Base-by-base conservation (phyloP, 2,113 vertebrate genomes). In the Lanius collurio region DNA sequence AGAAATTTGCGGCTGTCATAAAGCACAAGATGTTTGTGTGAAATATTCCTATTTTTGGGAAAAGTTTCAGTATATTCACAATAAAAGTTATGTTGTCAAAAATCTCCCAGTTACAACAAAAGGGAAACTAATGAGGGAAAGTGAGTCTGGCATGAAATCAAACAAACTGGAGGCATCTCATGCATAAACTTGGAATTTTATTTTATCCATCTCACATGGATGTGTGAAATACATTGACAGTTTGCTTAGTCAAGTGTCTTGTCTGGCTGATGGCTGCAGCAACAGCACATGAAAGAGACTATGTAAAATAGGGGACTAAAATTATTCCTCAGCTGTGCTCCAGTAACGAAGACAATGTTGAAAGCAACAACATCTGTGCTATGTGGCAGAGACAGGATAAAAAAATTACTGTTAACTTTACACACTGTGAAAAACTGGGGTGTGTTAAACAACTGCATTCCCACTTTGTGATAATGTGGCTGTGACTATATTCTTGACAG, bases 241-340 rank as follows among this genome's bases (percentile, higher is more conserved):
- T 77, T 88, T 95, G 93, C 93, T 95, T 92, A 95, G 85, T 95
- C 88, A 95, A 90, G 86, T 57, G 83, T 69, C 93, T 94, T 85
- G 89, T 95, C 93, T 96, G 95, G 84, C 69, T 94, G 85, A 80
- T 74, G 82, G 75, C 76, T 96, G 92, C 59, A 90, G 85, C 57
- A 75, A 4, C 85, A 86, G 53, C 62, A 90, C 76, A 71, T 83
- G 77, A 70, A 93, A 56, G 31, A 81, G 56, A 56, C 63, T 91
- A 31, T 64, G 68, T 57, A 90, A 95, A 96, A 93, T 17, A 78
- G 49, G 47, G 47, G 71, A 63, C 83, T 89, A 70, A 89, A 95
- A 89, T 88, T 93, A 77, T 37, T 73, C 79, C 50, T 91, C 80
- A 88, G 80, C 93, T 94, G 65, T 93, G 69, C 59, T 88, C 81